Evolutionary conservation across 2,888 invertebrate species (phyloP).

Genomic region (Lingula anatina): DNA sequence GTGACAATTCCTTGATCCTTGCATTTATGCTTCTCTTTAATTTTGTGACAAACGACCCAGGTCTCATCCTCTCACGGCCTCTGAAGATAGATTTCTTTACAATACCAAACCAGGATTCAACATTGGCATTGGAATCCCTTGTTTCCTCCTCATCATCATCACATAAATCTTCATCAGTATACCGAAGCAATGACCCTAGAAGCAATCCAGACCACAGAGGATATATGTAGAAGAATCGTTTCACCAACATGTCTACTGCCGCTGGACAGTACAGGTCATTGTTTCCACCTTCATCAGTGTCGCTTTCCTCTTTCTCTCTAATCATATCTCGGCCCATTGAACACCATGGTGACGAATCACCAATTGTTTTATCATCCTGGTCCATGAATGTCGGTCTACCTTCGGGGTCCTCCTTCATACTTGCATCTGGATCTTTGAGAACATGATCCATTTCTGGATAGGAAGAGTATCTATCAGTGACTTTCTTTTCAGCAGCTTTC

Average conservation of each 20-base stretch:
- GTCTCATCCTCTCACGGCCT: neutral
- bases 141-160: neutral
- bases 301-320: neutral
- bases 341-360: slow-evolving; percentile 1
- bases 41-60: neutral
- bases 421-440: neutral
- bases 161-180: neutral
- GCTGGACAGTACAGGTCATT: neutral
- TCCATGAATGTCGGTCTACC: neutral
- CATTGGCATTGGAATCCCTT: slow-evolving; percentile 1
- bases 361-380: neutral
- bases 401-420: neutral
- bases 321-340: too few relatives aligned
- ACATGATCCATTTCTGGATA: neutral
- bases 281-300: neutral
- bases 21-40: neutral
- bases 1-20: neutral
- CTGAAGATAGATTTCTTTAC: neutral
- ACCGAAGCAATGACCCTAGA: neutral
- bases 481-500: neutral
- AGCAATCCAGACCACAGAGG: slow-evolving; percentile 2
- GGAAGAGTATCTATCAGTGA: neutral
- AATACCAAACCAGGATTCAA: slow-evolving; percentile 1
- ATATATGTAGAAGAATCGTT: neutral
- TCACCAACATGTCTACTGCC: neutral